Evolutionary conservation across 2,797 vertebrate species (phyloP).

Genomic region (Lepilemur ruficaudatus): DNA sequence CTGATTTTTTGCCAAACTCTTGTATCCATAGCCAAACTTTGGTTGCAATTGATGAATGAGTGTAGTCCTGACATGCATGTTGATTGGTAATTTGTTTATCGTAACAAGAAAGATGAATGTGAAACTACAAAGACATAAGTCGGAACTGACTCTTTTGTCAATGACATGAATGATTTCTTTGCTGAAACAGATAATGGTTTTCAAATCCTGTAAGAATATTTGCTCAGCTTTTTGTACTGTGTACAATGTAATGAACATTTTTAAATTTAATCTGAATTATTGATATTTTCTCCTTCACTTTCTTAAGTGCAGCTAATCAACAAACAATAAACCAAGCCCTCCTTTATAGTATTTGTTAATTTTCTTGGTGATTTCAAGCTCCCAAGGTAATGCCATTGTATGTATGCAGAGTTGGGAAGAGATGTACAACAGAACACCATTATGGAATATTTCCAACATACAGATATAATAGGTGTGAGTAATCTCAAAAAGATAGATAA

Average conservation of each 20-base stretch:
- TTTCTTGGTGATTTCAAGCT: background rate
- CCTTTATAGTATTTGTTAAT: background rate
- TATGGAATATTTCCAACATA: background rate
- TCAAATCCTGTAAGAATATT: background rate
- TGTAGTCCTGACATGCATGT: background rate
- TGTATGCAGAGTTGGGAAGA: background rate
- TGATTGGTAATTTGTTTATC: constrained; percentile 27
- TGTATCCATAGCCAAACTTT: background rate
- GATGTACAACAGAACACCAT: background rate
- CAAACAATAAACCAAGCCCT: background rate
- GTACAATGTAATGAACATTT: background rate
- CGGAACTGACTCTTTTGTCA: background rate
- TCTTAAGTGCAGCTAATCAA: background rate
- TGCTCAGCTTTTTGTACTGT: background rate
- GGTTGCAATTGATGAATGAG: background rate
- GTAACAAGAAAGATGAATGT: background rate
- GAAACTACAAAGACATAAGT: background rate
- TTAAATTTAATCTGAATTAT: background rate
- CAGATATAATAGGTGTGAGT: background rate
- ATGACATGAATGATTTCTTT: background rate
- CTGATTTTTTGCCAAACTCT: background rate
- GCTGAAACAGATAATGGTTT: background rate
- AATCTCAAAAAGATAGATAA: background rate
- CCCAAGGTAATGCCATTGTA: background rate
- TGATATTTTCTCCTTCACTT: background rate